Conservation (phyloP, 2,888 invertebrate genomes). For the Drosophila mimica region DNA sequence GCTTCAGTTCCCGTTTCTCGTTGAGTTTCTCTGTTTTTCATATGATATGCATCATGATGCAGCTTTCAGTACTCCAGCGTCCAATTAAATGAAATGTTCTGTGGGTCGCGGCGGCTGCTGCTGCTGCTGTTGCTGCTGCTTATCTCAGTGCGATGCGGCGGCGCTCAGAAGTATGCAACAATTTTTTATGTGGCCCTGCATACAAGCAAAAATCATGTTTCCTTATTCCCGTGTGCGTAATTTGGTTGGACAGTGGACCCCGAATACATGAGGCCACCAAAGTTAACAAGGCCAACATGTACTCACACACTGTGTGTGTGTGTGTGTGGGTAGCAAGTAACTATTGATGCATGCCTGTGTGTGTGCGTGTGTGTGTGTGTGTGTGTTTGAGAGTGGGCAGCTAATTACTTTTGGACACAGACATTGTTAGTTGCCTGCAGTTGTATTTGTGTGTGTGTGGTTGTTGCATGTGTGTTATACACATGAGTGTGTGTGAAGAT, state of each 20-base stretch:
- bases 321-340: conserved; percentile 28
- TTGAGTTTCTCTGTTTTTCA: conserved; percentile 33
- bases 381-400: conserved; percentile 44
- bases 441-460: conserved; percentile 10
- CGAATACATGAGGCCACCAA: conserved; percentile 57
- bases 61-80: conserved; percentile 77
- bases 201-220: conserved; percentile 82
- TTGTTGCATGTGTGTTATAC: background rate
- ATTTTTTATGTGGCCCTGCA: conserved; percentile 76
- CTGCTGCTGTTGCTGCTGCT: conserved; percentile 30
- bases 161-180: conserved; percentile 70
- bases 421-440: conserved; percentile 58
- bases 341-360: conserved; percentile 66
- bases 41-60: conserved; percentile 75
- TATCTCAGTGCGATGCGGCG: conserved; percentile 55
- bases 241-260: conserved; percentile 64
- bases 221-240: conserved; percentile 80
- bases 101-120: conserved; percentile 42
- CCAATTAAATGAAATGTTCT: conserved; percentile 79
- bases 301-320: conserved; percentile 22
- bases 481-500: conserved; percentile 6
- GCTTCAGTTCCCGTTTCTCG: conserved; percentile 36
- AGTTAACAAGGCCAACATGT: conserved; percentile 66
- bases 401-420: conserved; percentile 72
- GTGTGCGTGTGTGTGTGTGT: conserved; percentile 22